phyloP scores from a whole-genome alignment of 2,888 invertebrate genomes.

The Blastobasis lacticolella region DNA sequence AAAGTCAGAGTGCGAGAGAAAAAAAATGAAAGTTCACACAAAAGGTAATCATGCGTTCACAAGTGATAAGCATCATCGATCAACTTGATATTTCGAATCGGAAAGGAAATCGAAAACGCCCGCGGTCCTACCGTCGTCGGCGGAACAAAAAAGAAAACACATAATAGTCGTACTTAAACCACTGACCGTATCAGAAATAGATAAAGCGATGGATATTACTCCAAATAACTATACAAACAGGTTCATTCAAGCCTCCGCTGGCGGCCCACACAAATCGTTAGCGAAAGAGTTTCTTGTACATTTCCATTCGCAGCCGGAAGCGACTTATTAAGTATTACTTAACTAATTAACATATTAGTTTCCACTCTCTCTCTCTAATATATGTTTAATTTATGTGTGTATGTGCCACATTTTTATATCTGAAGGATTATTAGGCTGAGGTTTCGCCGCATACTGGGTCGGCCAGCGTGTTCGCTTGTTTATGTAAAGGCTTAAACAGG shows the following conservation, averaged over 20 bases:
- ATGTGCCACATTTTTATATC: constrained; percentile 45
- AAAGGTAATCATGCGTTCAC: constrained; percentile 9
- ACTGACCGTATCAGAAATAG: constrained; percentile 1
- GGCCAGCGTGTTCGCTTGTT: constrained; percentile 25
- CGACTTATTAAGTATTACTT: constrained; percentile 16
- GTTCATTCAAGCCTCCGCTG: not conserved
- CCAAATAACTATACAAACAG: constrained; percentile 7
- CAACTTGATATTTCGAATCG: constrained; percentile 12
- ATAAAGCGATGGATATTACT: constrained; percentile 8
- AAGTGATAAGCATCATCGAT: constrained; percentile 14
- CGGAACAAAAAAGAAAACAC: constrained; percentile 1
- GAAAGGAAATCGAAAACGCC: constrained; percentile 19
- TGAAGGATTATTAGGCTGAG: constrained; percentile 34
- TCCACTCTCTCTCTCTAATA: constrained; percentile 27
- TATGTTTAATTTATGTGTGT: constrained; percentile 36
- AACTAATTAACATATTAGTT: constrained; percentile 17
- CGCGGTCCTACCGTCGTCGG: not conserved
- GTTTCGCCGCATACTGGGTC: constrained; percentile 27
- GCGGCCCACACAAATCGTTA: not conserved
- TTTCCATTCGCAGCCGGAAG: constrained; percentile 11
- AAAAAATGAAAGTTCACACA: constrained; percentile 9
- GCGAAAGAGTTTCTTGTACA: constrained; percentile 1
- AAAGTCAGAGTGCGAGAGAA: not conserved
- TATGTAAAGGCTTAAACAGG: constrained; percentile 37
- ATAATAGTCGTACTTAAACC: not conserved